Base-by-base conservation (phyloP, 2,113 vertebrate genomes). In the Nannobrachium achirus region DNA sequence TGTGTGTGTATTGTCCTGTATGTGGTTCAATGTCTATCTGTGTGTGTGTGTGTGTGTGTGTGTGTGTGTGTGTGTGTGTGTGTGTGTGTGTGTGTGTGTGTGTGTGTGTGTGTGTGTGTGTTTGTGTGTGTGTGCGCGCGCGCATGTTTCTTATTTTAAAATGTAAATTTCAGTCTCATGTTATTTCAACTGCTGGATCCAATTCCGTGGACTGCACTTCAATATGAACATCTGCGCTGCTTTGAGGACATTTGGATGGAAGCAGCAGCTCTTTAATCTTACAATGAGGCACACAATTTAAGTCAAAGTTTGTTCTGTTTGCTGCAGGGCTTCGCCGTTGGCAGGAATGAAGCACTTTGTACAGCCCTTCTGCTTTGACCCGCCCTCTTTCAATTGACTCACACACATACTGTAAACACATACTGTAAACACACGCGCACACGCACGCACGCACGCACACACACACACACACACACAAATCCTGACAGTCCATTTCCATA, bases 271-370 rank as follows among this genome's bases (percentile, higher is more conserved):
- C 42, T 72, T 56, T 74, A 75, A 74, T 80, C 68, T 64, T 61
- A 38, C 49, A 69, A 70, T 61, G 45, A 56, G 25, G 57, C 57
- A 16, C 40, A 51, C 77, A 63, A 71, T 71, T 25, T 58, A 75
- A 38, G 15, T 56, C 46, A 41, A 48, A 33, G 69, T 20, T 40
- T 48, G 76, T 63, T 5, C 46, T 56, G 49, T 50, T 68, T 60
- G 81, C 87, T 67, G 58, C 63, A 56, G 79, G 89, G 75, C 49
- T 60, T 69, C 73, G 63, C 56, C 76, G 16, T 73, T 66, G 48
- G 60, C 71, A 81, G 75, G 61, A 75, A 38, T 63, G 42, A 11
- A 49, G 15, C 48, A 51, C 65, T 69, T 50, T 78, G 56, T 80
- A 18, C 18, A 56, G 66, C 78, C 56, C 42, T 61, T 73, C 77